phyloP scores from a whole-genome alignment of 2,888 invertebrate species.

The Tenthredo amoena region DNA sequence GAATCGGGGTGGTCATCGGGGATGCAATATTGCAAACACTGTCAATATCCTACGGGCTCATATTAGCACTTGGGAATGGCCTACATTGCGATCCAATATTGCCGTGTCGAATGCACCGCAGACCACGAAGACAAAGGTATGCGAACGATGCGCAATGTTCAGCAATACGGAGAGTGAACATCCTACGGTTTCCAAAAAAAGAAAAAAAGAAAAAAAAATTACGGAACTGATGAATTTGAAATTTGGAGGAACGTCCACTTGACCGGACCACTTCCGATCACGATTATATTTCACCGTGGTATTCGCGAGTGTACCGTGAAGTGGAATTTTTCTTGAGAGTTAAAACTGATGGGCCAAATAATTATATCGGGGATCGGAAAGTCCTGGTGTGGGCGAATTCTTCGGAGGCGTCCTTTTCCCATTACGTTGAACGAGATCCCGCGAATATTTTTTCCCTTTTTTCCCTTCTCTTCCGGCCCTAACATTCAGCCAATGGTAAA shows the following conservation, averaged over 20 bases:
- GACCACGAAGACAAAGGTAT: background rate
- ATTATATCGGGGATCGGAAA: slow-evolving; percentile 58
- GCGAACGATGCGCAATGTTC: background rate
- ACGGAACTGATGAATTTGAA: background rate
- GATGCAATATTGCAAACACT: slow-evolving; percentile 33
- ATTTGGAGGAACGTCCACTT: background rate
- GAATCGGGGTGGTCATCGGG: slow-evolving; percentile 15
- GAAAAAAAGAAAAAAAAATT: background rate
- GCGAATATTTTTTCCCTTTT: slow-evolving; percentile 58
- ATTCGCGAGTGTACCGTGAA: slow-evolving; percentile 39
- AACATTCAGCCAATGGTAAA: slow-evolving; percentile 66
- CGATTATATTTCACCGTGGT: too few species aligned
- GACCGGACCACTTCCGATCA: too few species aligned
- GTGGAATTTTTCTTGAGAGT: slow-evolving; percentile 53
- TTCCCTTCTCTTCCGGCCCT: slow-evolving; percentile 51
- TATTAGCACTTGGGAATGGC: slow-evolving; percentile 27
- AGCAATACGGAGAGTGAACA: background rate
- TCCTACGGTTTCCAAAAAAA: too few species aligned
- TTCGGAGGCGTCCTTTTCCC: slow-evolving; percentile 15
- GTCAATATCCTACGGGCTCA: slow-evolving; percentile 35
- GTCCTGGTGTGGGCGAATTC: slow-evolving; percentile 7
- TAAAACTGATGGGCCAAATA: slow-evolving; percentile 61
- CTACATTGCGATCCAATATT: slow-evolving; percentile 44
- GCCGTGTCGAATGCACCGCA: background rate
- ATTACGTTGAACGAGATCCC: slow-evolving; percentile 42